Conservation (phyloP, 2,797 vertebrate species). For the Lepus oiostolus region DNA sequence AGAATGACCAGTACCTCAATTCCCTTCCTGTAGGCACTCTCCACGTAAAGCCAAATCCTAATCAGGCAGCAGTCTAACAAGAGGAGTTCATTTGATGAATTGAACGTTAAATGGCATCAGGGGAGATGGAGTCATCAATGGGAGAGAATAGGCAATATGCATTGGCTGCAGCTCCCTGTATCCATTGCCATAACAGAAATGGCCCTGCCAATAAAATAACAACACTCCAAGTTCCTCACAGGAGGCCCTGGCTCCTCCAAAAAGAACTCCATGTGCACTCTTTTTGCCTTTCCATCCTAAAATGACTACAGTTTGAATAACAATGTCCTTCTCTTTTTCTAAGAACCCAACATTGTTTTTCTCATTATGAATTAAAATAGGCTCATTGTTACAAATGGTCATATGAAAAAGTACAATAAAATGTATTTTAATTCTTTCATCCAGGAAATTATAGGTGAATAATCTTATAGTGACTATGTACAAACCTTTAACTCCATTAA, state of each 20-base stretch:
- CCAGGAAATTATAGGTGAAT: background rate
- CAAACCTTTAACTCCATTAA: conserved; percentile 7
- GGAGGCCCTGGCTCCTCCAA: background rate
- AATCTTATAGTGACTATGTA: conserved; percentile 24
- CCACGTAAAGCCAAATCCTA: background rate
- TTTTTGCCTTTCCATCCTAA: background rate
- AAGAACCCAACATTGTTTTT: background rate
- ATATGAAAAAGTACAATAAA: background rate
- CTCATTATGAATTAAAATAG: conserved; percentile 16
- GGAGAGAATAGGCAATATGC: background rate
- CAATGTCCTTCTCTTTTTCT: background rate
- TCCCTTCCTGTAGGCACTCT: background rate
- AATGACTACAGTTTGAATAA: background rate
- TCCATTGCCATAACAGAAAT: background rate
- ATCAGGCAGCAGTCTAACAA: background rate
- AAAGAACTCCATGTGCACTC: background rate
- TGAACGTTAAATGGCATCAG: background rate
- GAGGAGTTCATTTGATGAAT: background rate
- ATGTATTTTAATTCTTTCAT: conserved; percentile 23
- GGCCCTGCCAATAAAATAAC: background rate
- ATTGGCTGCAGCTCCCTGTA: background rate
- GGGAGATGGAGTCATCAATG: background rate
- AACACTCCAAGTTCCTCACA: background rate
- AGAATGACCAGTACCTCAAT: background rate
- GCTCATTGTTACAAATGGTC: conserved; percentile 9